A percentile compares a stretch with the other conserved stretches of the same genome.
Conservation (phyloP, 92 coral and sea anemone species). For the Phenganax stokvisi region DNA sequence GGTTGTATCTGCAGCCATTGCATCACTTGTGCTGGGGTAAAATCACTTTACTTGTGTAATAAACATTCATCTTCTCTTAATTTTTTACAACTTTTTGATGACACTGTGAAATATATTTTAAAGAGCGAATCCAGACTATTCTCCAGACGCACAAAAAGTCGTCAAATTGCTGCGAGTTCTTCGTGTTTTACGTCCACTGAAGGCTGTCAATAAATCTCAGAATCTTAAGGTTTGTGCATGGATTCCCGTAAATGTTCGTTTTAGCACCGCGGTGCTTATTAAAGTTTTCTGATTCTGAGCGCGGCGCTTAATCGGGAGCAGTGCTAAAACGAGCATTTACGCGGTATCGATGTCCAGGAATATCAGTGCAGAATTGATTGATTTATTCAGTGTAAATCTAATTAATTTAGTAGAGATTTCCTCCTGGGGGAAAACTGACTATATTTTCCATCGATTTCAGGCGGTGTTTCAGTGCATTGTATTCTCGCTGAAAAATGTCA, state of each 20-base stretch:
- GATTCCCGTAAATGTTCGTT: background rate
- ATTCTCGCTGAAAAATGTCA: conserved; percentile 85
- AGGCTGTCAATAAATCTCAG: conserved; percentile 96
- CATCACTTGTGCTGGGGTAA: conserved; percentile 87
- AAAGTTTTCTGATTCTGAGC: too few species aligned
- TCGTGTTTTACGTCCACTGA: conserved; percentile 95
- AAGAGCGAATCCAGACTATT: conserved; percentile 47
- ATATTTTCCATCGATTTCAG: conserved; percentile 35
- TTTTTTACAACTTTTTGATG: background rate
- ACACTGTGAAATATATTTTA: conserved; percentile 32
- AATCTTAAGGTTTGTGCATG: conserved; percentile 68
- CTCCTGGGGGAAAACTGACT: too few species aligned
- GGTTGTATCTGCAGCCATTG: conserved; percentile 93
- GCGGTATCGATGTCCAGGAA: background rate
- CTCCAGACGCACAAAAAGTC: conserved; percentile 62
- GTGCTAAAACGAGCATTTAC: too few species aligned
- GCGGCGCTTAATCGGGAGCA: too few species aligned
- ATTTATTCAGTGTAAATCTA: too few species aligned
- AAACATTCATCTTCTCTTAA: background rate
- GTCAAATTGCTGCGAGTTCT: conserved; percentile 95
- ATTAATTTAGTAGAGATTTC: too few species aligned
- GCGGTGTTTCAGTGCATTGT: conserved; percentile 99
- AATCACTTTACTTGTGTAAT: background rate
- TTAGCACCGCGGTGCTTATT: too few species aligned
- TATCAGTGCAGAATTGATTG: background rate